Evolutionary conservation across 2,113 vertebrate species (phyloP).

Genomic region (Furnarius figulus): DNA sequence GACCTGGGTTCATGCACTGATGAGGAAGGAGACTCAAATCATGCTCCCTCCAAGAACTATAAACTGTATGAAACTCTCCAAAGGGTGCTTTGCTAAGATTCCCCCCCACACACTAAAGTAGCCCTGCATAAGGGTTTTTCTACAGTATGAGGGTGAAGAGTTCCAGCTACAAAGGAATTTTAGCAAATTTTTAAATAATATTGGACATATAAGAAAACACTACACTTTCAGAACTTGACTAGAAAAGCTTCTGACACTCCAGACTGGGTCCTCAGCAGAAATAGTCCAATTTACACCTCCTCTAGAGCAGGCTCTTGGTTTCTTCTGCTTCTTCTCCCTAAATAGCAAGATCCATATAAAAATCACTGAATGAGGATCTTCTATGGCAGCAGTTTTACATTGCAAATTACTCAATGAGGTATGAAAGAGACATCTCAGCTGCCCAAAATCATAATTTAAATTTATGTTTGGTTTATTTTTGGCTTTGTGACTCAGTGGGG

Average conservation of each 20-base stretch:
- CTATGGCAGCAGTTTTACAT: slow-evolving; percentile 62
- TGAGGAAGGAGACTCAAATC: not conserved
- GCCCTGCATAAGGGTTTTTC: not conserved
- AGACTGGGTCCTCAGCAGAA: slow-evolving; percentile 28
- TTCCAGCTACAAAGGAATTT: not conserved
- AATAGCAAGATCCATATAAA: slow-evolving; percentile 72
- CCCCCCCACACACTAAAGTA: not conserved
- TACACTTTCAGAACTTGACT: slow-evolving; percentile 52
- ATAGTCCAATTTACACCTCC: slow-evolving; percentile 23
- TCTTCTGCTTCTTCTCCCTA: slow-evolving; percentile 52
- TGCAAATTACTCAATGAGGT: slow-evolving; percentile 74
- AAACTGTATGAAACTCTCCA: not conserved
- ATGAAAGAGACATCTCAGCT: slow-evolving; percentile 72
- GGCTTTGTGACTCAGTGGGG: slow-evolving; percentile 67
- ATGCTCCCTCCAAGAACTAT: not conserved
- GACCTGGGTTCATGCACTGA: not conserved
- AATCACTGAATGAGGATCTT: slow-evolving; percentile 67
- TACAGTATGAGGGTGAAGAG: not conserved
- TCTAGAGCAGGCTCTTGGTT: slow-evolving; percentile 20
- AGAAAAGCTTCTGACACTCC: slow-evolving; percentile 52
- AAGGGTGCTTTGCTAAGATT: not conserved
- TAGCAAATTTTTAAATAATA: not conserved
- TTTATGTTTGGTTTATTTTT: slow-evolving; percentile 77
- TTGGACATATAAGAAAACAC: slow-evolving; percentile 43
- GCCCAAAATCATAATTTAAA: slow-evolving; percentile 72